A percentile compares a stretch with the other conserved stretches of the same genome.
phyloP scores from a whole-genome alignment of 2,113 vertebrate species.

The Clarias macrocephalus region DNA sequence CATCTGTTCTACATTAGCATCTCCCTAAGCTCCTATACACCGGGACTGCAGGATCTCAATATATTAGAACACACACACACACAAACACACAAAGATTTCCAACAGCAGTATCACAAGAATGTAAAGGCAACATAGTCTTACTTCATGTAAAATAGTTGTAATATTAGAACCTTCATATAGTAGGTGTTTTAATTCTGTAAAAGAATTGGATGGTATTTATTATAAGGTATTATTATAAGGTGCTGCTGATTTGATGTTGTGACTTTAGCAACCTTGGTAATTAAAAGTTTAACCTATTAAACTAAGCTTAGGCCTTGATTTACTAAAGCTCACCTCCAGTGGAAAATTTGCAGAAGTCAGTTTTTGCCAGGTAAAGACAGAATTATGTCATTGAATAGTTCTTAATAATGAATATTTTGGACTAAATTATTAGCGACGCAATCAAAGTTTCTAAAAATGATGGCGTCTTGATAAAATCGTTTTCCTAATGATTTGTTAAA shows the following conservation, averaged over 20 bases:
- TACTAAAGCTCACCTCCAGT: too few relatives aligned
- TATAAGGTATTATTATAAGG: not conserved
- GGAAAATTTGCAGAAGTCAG: not conserved
- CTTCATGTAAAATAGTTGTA: not conserved
- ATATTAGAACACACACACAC: not conserved
- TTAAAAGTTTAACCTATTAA: not conserved
- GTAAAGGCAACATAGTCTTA: not conserved
- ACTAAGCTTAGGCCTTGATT: not conserved
- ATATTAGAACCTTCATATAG: not conserved
- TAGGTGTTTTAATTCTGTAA: not conserved
- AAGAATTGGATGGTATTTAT: not conserved
- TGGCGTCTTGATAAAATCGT: not conserved
- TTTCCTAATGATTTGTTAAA: not conserved
- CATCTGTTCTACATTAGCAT: conserved; percentile 55
- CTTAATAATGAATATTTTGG: not conserved
- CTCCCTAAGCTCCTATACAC: conserved; percentile 40
- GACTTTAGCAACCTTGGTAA: not conserved
- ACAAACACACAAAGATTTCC: conserved; percentile 22
- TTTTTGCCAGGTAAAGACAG: not conserved
- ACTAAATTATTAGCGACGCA: not conserved
- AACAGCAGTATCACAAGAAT: not conserved
- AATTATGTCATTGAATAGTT: not conserved
- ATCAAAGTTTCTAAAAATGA: not conserved
- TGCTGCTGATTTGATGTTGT: not conserved
- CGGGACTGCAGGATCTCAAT: conserved; percentile 19